Base-by-base conservation (phyloP, 2,888 invertebrate genomes). In the Clunio marinus region DNA sequence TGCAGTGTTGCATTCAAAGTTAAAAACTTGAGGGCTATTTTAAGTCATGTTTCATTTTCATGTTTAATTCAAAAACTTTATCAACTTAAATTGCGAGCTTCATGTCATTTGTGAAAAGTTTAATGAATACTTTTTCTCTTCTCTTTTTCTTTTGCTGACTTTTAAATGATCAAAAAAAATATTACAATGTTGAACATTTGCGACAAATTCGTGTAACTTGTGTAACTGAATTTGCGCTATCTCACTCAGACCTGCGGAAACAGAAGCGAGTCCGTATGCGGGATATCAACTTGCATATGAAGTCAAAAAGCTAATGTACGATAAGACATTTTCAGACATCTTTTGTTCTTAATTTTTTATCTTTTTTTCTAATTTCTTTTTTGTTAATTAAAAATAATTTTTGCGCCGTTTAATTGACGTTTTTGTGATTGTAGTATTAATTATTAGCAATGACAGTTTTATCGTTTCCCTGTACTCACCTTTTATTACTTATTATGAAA, bases 251-350 rank as follows among this genome's bases (percentile, higher is more conserved):
- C 86, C 86, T 83, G 84, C 86, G 81, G 88, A 87, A 79, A 90
- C 84, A 82, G 88, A 93, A 86, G 91, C 93, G 85, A 88, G 89
- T 82, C 89, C 91, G 86, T 94, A 93, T 86, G 92, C 93, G 86
- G 94, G 94, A 86, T 94, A 94, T 86, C 95, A 96, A 86, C 93
- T 96, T 84, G 95, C 96, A 87, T 96, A 96, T 88, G 96, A 96
- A 93, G 96, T 96, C 87, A 96, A 96, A 92, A 96, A 96, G 87
- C 93, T 96, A 88, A 96, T 96, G 96, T 96, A 95, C 88, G 92
- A 86, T 82, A 81, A 74, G 76, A 79, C 83, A 77, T 75, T 76
- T 32, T n/a, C n/a, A 28, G 35, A 59, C 13, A 35, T 60, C 20
- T 13, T n/a, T 27, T 60, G 65, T 28, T 45, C 17, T 66, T 65